Evolutionary conservation across 2,113 vertebrate genomes (phyloP).

Genomic region (Xenopus tropicalis): UCB_Xtro_10.0 CM004446.2:135499501-135500000

Average conservation of each 20-base stretch:
- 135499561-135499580: background rate
- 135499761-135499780: slow-evolving; percentile 65
- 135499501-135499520: too few species aligned
- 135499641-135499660: slow-evolving; percentile 69
- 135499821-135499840: background rate
- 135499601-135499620: slow-evolving; percentile 63
- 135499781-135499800: slow-evolving; percentile 65
- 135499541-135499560: too few species aligned
- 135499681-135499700: slow-evolving; percentile 76
- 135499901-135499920: background rate
- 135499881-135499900: background rate
- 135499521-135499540: too few species aligned
- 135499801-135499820: slow-evolving; percentile 49
- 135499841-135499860: background rate
- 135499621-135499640: slow-evolving; percentile 64
- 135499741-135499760: slow-evolving; percentile 59
- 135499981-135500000: too few species aligned
- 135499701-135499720: slow-evolving; percentile 74
- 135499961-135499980: too few species aligned
- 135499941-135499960: background rate
- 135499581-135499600: slow-evolving; percentile 62
- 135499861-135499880: slow-evolving; percentile 4
- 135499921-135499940: background rate
- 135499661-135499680: slow-evolving; percentile 68
- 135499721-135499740: slow-evolving; percentile 52